phyloP scores from a whole-genome alignment of 92 coral and sea anemone genomes.

The Muricea muricata region DNA sequence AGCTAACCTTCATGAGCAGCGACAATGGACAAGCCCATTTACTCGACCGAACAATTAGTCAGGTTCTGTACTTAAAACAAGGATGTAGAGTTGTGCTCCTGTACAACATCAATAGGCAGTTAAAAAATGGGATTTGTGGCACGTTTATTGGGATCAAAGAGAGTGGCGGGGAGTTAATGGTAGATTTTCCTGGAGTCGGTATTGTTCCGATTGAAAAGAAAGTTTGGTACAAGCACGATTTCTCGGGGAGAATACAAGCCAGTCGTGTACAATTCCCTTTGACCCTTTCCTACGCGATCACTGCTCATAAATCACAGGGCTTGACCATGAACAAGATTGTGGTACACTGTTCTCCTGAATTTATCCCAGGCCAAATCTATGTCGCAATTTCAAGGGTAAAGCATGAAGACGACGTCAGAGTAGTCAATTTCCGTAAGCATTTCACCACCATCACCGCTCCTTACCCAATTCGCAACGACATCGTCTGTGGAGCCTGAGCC shows the following conservation, averaged over 20 bases:
- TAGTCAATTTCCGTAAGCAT: background rate
- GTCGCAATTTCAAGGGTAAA: slow-evolving; percentile 20
- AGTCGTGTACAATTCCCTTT: slow-evolving; percentile 1
- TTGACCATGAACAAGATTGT: background rate
- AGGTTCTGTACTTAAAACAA: background rate
- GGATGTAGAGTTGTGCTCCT: background rate
- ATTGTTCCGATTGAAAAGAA: background rate
- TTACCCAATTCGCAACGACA: background rate
- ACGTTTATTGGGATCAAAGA: background rate
- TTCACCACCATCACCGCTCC: background rate
- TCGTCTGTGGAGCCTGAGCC: background rate
- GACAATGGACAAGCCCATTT: background rate
- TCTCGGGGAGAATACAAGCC: background rate
- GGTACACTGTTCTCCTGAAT: slow-evolving; percentile 21
- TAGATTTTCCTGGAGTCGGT: background rate
- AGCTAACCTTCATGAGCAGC: background rate
- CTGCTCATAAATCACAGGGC: slow-evolving; percentile 18
- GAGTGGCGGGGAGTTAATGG: background rate
- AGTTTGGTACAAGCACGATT: background rate
- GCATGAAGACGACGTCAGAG: background rate
- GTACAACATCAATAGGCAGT: background rate
- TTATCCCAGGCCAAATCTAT: too few relatives aligned
- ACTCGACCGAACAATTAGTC: background rate
- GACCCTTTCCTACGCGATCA: slow-evolving; percentile 4
- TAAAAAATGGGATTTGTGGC: slow-evolving; percentile 3